phyloP scores from a whole-genome alignment of 2,797 vertebrate genomes.

The Eupleurogrammus muticus region DNA sequence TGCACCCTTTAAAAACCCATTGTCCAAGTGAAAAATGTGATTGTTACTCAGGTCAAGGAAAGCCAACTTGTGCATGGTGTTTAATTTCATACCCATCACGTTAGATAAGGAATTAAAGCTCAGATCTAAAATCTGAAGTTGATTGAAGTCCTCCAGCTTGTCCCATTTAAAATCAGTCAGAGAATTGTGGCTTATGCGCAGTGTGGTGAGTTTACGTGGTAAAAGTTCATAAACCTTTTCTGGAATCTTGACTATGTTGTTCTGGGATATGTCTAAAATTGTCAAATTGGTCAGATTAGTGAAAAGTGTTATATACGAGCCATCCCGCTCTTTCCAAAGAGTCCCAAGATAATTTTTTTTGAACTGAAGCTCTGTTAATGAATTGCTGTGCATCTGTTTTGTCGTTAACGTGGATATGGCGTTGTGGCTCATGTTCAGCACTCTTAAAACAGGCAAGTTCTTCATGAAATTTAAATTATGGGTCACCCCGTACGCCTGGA shows the following conservation, averaged over 20 bases:
- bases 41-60: constrained; percentile 82
- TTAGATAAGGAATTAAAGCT: constrained; percentile 76
- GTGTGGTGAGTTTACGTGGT: constrained; percentile 72
- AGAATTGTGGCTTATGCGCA: constrained; percentile 71
- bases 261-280: constrained; percentile 84
- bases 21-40: constrained; percentile 75
- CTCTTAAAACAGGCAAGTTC: constrained; percentile 81
- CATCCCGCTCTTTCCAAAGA: constrained; percentile 80
- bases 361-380: constrained; percentile 84
- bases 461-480: constrained; percentile 82
- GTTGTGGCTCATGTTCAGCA: constrained; percentile 87
- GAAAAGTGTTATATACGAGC: constrained; percentile 76
- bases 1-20: constrained; percentile 64
- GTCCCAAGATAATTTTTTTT: constrained; percentile 78
- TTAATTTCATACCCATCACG: constrained; percentile 61
- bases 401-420: constrained; percentile 83
- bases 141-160: constrained; percentile 64
- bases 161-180: constrained; percentile 80
- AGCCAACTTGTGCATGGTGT: constrained; percentile 66
- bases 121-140: constrained; percentile 80
- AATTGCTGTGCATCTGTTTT: constrained; percentile 74
- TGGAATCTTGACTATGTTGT: constrained; percentile 73
- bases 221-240: constrained; percentile 65
- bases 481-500: constrained; percentile 79
- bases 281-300: constrained; percentile 77